These are phyloP conservation scores for Chromobotia macracanthus DNA, from an alignment of 2,797 vertebrate species.

Conservation along the genomic window DNA sequence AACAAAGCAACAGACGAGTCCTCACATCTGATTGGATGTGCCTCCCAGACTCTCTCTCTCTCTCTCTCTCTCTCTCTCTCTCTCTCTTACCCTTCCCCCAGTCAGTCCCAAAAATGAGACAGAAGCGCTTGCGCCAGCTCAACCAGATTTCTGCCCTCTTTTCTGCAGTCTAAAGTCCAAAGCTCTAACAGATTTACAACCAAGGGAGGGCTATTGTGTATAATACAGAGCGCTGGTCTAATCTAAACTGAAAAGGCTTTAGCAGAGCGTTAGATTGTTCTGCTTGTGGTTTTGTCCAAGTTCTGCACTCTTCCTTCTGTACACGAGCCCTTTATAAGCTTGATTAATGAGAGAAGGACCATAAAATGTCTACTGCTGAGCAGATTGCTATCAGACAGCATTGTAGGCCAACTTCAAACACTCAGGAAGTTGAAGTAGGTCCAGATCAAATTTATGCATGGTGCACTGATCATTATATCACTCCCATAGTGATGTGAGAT, in stretches of 20 bases:
- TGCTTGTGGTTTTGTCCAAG: conserved; percentile 36
- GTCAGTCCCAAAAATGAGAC: conserved; percentile 44
- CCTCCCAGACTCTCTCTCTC: conserved; percentile 33
- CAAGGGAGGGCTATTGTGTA: conserved; percentile 49
- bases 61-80: conserved; percentile 8
- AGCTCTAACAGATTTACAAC: conserved; percentile 63
- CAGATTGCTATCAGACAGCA: background rate
- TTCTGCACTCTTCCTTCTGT: conserved; percentile 40
- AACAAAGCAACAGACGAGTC: conserved; percentile 48
- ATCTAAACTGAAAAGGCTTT: conserved; percentile 58
- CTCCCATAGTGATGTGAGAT: background rate
- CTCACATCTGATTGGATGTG: conserved; percentile 42
- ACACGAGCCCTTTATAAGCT: conserved; percentile 38
- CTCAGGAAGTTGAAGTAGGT: conserved; percentile 9
- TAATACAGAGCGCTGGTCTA: conserved; percentile 49
- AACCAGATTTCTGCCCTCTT: conserved; percentile 51
- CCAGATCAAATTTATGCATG: background rate
- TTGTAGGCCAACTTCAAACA: conserved; percentile 8
- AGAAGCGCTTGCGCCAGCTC: conserved; percentile 24
- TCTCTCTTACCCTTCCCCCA: conserved; percentile 29
- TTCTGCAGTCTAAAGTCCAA: conserved; percentile 57
- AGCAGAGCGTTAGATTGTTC: conserved; percentile 40
- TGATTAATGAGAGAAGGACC: conserved; percentile 33
- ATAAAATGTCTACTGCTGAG: conserved; percentile 17
- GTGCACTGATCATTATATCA: background rate